Evolutionary conservation across 2,888 invertebrate genomes (phyloP), one percentile per base, ranked within the genome.

Genomic region (Balanococcus diminutus): DNA sequence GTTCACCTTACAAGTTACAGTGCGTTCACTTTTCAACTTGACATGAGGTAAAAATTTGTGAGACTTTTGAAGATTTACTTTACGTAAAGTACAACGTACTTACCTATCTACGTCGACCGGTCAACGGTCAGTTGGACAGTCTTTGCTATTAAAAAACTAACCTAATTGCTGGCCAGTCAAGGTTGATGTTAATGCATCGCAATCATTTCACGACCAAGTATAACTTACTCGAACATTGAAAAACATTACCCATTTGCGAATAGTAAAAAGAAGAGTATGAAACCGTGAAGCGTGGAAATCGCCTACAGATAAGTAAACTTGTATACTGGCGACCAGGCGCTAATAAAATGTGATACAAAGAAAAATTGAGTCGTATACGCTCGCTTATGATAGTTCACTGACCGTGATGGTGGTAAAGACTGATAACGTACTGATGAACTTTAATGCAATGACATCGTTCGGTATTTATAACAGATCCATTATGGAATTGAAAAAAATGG

Each of bases 401-500:
- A 51, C 82, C 82, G 56, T 82, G 82, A 82, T 82, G 82, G 82
- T 31, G 82, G 82, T 46, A 56, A 46, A 82, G 28, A 56, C 82
- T 82, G 82, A 82, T 82, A 82, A 82, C 82, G 82, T 32, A 56
- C 82, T 82, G 56, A 82, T 82, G 82, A 82, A 82, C 82, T 82
- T 82, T 56, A 82, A 82, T 82, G 82, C 67, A 67, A 82, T 32
- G 82, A 82, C 56, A 82, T 42, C 31, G 56, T 82, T 79, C 75
- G 19, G 28, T 79, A 8, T 79, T 32, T 79, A 36, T 79, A 36
- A 79, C 75, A 79, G 75, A 36, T 28, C 28, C 19, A 79, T 79
- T 67, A 67, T 67, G 25, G 28, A 25, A 16, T 28, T 28, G 9
- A 3, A 79, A 79, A 36, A 79, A 79, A 36, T 79, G 36, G 75